A percentile compares a stretch with the other conserved stretches of the same genome.
Conservation (phyloP, 2,888 invertebrate species). For the Phortica okadai region DNA sequence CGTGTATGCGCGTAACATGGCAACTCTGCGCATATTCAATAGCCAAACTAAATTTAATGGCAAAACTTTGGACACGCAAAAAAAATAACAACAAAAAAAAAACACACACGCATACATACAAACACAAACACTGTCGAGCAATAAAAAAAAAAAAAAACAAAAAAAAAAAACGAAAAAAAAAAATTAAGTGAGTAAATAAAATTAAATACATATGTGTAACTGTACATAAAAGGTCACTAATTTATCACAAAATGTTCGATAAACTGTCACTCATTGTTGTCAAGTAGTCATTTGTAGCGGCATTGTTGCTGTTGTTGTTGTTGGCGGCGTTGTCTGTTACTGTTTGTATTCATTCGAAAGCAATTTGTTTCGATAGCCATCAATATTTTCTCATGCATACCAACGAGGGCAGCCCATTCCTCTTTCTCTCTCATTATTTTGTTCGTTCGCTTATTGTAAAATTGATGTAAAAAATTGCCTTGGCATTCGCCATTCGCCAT, state of each 20-base stretch:
- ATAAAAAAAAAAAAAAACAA: neutral
- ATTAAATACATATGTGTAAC: neutral
- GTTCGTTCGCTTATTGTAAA: no score
- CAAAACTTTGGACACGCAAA: neutral
- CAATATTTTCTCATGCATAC: neutral
- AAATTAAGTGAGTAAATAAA: neutral
- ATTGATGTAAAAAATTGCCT: no score
- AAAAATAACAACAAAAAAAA: neutral
- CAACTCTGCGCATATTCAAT: slow-evolving; percentile 15
- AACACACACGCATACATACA: neutral
- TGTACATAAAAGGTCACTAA: neutral
- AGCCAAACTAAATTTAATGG: no score
- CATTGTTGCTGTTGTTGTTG: no score
- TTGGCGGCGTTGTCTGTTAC: neutral
- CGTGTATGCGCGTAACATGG: slow-evolving; percentile 32
- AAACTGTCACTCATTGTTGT: slow-evolving; percentile 5
- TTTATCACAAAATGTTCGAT: neutral
- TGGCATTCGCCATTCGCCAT: no score
- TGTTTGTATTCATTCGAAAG: neutral
- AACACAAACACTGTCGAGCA: neutral
- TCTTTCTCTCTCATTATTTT: no score
- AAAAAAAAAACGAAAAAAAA: neutral
- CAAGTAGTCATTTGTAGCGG: neutral
- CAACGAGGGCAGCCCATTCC: no score
- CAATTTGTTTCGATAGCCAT: neutral